A percentile compares a stretch with the other conserved stretches of the same genome.
These are phyloP conservation scores for Parazoanthus darwini DNA, from an alignment of 92 coral and sea anemone genomes.

Conservation along the genomic window DNA sequence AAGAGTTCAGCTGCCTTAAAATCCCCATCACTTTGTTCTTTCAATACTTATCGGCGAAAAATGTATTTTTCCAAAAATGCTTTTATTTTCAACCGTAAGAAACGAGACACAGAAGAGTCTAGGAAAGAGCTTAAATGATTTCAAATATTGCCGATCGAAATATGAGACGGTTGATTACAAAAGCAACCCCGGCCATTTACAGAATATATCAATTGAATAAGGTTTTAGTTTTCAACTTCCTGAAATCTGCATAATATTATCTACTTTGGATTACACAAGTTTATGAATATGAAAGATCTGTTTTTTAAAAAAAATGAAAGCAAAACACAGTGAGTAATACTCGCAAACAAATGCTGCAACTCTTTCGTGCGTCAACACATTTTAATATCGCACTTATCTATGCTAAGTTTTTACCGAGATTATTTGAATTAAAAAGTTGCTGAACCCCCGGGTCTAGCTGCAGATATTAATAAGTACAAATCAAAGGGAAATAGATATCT, in stretches of 20 bases:
- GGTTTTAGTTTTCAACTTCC: conserved; percentile 23
- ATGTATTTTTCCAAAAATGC: not conserved
- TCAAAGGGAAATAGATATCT: conserved; percentile 46
- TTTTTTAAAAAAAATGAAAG: not conserved
- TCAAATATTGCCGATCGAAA: not conserved
- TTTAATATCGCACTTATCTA: conserved; percentile 4
- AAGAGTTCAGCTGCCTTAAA: conserved; percentile 71
- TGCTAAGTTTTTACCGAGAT: conserved; percentile 8
- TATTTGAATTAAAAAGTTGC: conserved; percentile 35
- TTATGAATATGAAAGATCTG: conserved; percentile 29
- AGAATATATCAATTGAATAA: conserved; percentile 3
- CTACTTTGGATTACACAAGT: conserved; percentile 14
- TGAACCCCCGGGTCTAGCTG: conserved; percentile 42
- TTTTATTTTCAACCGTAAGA: not conserved
- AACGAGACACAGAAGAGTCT: not conserved
- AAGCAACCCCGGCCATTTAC: not conserved
- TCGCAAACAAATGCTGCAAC: not conserved
- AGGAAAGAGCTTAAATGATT: not conserved
- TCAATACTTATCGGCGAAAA: not conserved
- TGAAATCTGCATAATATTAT: conserved; percentile 27
- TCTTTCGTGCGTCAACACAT: not conserved
- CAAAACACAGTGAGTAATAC: conserved; percentile 13
- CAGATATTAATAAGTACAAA: conserved; percentile 32
- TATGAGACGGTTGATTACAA: not conserved
- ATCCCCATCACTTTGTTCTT: conserved; percentile 12